A percentile compares a stretch with the other conserved stretches of the same genome.
phyloP scores from a whole-genome alignment of 2,797 vertebrate species.

The Anas bernieri region DNA sequence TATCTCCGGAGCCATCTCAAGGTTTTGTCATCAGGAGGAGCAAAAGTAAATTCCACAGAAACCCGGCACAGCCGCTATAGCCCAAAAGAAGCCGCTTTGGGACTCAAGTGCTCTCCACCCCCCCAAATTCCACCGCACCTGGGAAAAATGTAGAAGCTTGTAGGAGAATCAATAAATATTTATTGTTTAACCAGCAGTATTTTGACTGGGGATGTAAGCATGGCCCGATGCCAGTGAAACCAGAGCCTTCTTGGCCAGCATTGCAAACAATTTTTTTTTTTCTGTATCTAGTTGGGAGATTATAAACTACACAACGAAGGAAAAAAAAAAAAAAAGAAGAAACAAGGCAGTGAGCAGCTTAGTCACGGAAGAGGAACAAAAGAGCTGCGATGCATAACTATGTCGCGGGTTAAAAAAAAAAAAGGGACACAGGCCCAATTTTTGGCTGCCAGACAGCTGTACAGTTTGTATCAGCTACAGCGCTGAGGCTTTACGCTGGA shows the following conservation, averaged over 20 bases:
- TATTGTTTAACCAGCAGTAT: slow-evolving; percentile 72
- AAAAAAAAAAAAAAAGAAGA: neutral
- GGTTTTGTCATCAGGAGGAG: neutral
- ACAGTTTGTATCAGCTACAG: neutral
- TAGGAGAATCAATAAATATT: slow-evolving; percentile 78
- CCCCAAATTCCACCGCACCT: slow-evolving; percentile 61
- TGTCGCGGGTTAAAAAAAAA: neutral
- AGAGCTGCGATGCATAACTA: slow-evolving; percentile 35
- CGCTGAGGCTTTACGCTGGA: neutral
- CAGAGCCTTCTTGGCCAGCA: slow-evolving; percentile 50
- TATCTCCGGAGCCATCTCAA: neutral
- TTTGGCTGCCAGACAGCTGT: slow-evolving; percentile 18
- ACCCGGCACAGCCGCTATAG: neutral
- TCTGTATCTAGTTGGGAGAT: slow-evolving; percentile 59
- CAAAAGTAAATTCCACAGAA: neutral
- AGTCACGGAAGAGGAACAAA: slow-evolving; percentile 59
- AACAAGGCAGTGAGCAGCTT: slow-evolving; percentile 21
- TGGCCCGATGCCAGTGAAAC: slow-evolving; percentile 53
- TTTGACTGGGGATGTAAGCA: slow-evolving; percentile 74
- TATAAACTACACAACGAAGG: slow-evolving; percentile 42
- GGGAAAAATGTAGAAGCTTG: slow-evolving; percentile 61
- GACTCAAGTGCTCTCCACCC: neutral
- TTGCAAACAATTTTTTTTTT: slow-evolving; percentile 33
- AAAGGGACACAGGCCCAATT: neutral
- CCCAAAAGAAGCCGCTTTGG: neutral